A percentile compares a stretch with the other conserved stretches of the same genome.
These are phyloP conservation scores for Cyaniris semiargus DNA, from an alignment of 2,888 invertebrate genomes.

Conservation along the genomic window DNA sequence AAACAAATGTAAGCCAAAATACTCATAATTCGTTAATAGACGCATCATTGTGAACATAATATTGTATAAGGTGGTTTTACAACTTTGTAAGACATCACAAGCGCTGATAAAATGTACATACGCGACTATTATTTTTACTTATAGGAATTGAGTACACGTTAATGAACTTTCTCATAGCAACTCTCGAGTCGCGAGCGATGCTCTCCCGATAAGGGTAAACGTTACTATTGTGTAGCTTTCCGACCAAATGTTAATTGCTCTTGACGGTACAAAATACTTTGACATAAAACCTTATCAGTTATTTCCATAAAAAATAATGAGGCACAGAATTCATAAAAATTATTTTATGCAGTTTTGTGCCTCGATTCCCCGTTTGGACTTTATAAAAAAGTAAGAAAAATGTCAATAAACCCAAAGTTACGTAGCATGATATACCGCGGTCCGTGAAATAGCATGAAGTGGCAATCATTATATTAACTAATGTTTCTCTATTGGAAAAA, in stretches of 20 bases:
- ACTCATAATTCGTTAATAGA: too few species aligned
- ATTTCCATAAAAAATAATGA: too few species aligned
- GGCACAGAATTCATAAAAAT: too few species aligned
- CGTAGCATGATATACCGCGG: not conserved
- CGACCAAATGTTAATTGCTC: constrained; percentile 5
- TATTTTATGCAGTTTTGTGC: too few species aligned
- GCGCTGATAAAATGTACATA: too few species aligned
- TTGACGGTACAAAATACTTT: not conserved
- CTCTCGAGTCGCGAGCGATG: constrained; percentile 9
- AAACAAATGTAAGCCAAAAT: too few species aligned
- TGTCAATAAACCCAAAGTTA: not conserved
- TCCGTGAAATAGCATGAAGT: too few species aligned
- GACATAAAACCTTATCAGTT: not conserved
- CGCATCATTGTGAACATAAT: too few species aligned
- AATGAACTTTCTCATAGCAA: constrained; percentile 34
- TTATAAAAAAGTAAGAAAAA: not conserved
- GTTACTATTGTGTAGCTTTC: not conserved
- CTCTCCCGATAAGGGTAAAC: constrained; percentile 20
- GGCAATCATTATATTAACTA: not conserved
- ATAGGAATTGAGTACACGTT: constrained; percentile 13
- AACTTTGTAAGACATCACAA: too few species aligned
- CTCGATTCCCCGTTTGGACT: not conserved
- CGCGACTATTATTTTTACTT: not conserved
- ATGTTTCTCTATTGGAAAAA: not conserved
- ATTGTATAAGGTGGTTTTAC: too few species aligned